Conservation (phyloP, 2,113 vertebrate species). For the Protobothrops mucrosquamatus region DNA sequence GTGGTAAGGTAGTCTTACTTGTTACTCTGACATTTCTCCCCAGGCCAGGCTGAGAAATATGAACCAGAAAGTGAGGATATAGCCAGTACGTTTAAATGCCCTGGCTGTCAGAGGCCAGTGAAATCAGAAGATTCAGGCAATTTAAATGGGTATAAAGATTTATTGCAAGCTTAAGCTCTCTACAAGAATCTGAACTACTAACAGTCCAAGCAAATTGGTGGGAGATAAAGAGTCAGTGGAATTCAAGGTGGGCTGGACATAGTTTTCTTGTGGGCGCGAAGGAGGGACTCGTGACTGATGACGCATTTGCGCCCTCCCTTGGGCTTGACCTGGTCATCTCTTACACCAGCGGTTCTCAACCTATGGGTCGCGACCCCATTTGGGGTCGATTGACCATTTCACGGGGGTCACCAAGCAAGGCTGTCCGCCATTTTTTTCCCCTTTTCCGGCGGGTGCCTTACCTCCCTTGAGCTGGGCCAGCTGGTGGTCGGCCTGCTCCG, state of each 20-base stretch:
- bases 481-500: no score
- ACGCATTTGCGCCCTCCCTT: no score
- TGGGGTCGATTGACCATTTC: no score
- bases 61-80: neutral
- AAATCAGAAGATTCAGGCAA: neutral
- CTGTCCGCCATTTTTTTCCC: no score
- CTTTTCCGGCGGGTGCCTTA: no score
- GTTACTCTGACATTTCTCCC: neutral
- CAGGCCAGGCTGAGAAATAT: neutral
- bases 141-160: neutral
- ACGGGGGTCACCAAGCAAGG: no score
- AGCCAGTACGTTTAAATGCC: neutral
- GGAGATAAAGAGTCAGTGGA: neutral
- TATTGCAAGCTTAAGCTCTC: neutral
- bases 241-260: neutral
- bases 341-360: no score
- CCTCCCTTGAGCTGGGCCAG: no score
- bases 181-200: neutral
- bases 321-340: no score
- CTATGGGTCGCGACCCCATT: no score
- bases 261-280: no score
- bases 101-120: neutral
- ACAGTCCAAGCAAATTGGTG: neutral
- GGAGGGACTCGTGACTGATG: neutral
- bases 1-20: neutral